These are phyloP conservation scores for Hirundo rustica DNA, from an alignment of 2,797 vertebrate genomes.

Conservation along the genomic window DNA sequence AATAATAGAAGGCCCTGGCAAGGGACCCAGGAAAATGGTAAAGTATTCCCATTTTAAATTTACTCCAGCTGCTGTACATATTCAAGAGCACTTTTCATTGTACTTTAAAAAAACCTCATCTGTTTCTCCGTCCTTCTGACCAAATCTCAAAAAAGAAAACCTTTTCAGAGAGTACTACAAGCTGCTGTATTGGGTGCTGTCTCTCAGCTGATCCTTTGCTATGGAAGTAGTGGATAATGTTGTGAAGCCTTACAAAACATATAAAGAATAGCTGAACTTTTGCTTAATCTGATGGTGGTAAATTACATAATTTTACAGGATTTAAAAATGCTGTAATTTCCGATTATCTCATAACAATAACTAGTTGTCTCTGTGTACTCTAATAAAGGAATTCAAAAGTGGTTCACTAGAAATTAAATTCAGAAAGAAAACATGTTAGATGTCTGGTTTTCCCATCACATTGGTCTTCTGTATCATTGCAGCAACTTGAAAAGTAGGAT, in stretches of 20 bases:
- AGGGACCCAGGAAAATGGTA: neutral
- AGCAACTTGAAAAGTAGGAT: neutral
- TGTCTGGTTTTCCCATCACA: neutral
- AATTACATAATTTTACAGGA: neutral
- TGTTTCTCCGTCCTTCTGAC: neutral
- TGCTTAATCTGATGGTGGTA: neutral
- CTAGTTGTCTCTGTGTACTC: neutral
- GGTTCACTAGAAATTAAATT: neutral
- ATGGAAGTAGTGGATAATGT: neutral
- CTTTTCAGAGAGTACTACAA: neutral
- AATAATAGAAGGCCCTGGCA: neutral
- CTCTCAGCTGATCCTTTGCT: neutral
- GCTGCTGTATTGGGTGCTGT: neutral
- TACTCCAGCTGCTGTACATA: neutral
- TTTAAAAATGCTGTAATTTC: neutral
- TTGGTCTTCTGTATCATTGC: neutral
- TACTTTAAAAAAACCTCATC: accelerated
- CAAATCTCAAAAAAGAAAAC: neutral
- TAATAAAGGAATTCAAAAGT: neutral
- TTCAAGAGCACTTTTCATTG: neutral
- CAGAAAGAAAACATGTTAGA: neutral
- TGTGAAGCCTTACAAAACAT: neutral
- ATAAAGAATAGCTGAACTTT: neutral
- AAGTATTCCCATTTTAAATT: neutral
- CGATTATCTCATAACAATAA: neutral